Conservation (phyloP, 1,140 invertebrate genomes). For the Danaus melanippus region DNA sequence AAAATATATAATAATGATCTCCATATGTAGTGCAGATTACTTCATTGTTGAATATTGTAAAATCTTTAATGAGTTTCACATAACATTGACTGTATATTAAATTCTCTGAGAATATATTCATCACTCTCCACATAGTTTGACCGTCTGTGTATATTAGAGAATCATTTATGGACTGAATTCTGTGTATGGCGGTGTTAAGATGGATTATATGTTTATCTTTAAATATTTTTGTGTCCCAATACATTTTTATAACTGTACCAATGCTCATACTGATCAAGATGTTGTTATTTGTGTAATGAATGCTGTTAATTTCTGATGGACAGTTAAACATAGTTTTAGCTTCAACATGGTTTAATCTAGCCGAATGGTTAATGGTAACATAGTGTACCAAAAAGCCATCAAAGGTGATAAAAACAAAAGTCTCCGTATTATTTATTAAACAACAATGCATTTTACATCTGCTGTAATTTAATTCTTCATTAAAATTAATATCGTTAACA, state of each 20-base stretch:
- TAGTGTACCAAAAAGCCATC: no score
- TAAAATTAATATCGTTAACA: no score
- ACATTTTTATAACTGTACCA: conserved; percentile 40
- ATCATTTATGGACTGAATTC: conserved; percentile 28
- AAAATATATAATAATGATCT: conserved; percentile 46
- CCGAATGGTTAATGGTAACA: no score
- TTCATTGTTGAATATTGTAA: conserved; percentile 34
- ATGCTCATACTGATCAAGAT: conserved; percentile 33
- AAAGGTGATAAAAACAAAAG: no score
- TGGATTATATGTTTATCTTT: conserved; percentile 29
- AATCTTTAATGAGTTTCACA: conserved; percentile 46
- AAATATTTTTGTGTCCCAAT: conserved; percentile 13
- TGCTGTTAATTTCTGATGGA: conserved; percentile 38
- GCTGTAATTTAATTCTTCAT: no score
- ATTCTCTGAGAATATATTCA: conserved; percentile 28
- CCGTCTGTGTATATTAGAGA: conserved; percentile 48
- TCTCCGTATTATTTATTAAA: no score
- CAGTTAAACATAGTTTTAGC: conserved; percentile 26
- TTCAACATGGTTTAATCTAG: no score
- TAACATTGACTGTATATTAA: conserved; percentile 36
- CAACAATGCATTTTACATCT: no score
- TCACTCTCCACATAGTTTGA: conserved; percentile 42
- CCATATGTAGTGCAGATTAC: conserved; percentile 50
- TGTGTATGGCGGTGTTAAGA: conserved; percentile 46
- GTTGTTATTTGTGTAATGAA: conserved; percentile 26